Conservation (phyloP, 2,888 invertebrate genomes). For the Napeogenes inachia region DNA sequence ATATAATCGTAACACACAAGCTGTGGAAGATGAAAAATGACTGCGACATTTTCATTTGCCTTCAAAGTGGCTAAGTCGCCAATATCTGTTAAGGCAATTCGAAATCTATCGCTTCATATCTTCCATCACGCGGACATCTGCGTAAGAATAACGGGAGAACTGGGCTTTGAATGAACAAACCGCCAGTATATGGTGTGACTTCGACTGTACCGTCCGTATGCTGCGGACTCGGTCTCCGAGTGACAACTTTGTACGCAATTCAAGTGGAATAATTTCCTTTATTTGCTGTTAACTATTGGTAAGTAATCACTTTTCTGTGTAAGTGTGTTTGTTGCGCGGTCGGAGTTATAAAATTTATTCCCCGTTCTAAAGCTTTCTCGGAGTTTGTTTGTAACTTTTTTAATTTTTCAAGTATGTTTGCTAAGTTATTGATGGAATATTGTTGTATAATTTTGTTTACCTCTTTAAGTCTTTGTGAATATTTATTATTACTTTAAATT, state of each 20-base stretch:
- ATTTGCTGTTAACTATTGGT: slow-evolving; percentile 5
- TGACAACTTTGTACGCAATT: slow-evolving; percentile 49
- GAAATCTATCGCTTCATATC: slow-evolving; percentile 28
- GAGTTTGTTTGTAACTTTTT: background rate
- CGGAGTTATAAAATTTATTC: slow-evolving; percentile 2
- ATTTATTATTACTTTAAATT: no score
- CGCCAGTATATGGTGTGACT: slow-evolving; percentile 67
- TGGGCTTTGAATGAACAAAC: slow-evolving; percentile 68
- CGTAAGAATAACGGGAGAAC: slow-evolving; percentile 70
- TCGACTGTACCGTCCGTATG: slow-evolving; percentile 52
- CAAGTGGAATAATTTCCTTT: slow-evolving; percentile 1
- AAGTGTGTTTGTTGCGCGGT: background rate
- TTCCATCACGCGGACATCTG: slow-evolving; percentile 53
- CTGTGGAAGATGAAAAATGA: slow-evolving; percentile 25
- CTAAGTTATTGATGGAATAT: background rate
- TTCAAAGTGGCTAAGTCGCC: slow-evolving; percentile 23
- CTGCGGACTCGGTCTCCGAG: slow-evolving; percentile 41
- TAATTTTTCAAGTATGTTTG: background rate
- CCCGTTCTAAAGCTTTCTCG: background rate
- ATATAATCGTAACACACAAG: slow-evolving; percentile 23
- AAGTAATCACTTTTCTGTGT: slow-evolving; percentile 19
- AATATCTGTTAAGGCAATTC: slow-evolving; percentile 25
- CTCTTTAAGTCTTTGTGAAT: no score
- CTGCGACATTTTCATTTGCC: slow-evolving; percentile 24
- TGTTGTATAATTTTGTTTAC: no score